Evolutionary conservation across 2,113 vertebrate genomes (phyloP), one percentile per base, ranked within the genome.

Genomic region (Cyprinodon variegatus): DNA sequence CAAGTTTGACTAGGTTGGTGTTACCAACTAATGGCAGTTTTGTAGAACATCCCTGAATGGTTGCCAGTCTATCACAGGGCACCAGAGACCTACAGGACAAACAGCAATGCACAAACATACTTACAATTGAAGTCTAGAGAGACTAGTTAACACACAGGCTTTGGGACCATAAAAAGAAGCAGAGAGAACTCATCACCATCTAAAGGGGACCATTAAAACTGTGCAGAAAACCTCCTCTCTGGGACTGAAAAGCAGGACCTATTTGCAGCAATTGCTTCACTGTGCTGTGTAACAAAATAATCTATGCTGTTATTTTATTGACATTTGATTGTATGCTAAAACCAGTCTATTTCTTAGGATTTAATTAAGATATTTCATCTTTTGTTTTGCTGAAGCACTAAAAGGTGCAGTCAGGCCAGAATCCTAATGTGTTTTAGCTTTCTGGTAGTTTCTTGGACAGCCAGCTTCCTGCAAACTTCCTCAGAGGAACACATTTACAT

Each of bases 391-490:
- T 11, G 5, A 20, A 48, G 17, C n/a, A 15, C 29, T 1, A 4
- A 20, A 20, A 70, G 3, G 5, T 53, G 13, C 10, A 76, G 3
- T 61, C 11, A 46, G 65, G 72, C 38, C 62, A 61, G 13, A 29
- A 17, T 37, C 4, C 36, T 46, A 83, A 84, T 86, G 86, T 38
- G 17, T 87, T 86, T 80, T 87, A 72, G 78, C 77, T 83, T 85
- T 39, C 76, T 59, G 77, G 82, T 77, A 80, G 82, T 82, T 85
- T 79, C 77, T 75, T 70, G 78, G 61, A 71, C 70, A 83, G 75
- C 82, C 69, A 37, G 74, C 45, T 68, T 86, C 77, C 79, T 39
- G 79, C 64, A 50, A 72, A 79, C 72, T 83, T 81, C 79, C 71
- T 83, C 72, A 69, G 72, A 85, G 79, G 83, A 79, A 78, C 65